These are phyloP conservation scores for Metellina segmentata DNA, from an alignment of 2,888 invertebrate genomes.

Conservation along the genomic window DNA sequence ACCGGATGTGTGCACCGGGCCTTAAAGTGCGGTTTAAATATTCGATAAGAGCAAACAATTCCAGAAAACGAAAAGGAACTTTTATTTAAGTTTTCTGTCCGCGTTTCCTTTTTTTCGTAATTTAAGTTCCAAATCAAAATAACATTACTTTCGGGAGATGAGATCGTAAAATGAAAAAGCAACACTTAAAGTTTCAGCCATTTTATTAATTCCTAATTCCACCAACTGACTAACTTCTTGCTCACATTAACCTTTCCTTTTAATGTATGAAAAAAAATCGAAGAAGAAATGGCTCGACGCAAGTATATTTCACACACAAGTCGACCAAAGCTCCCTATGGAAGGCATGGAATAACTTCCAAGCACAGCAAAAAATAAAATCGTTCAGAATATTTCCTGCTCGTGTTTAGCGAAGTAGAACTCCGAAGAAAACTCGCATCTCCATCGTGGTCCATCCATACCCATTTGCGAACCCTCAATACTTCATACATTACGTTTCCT, in stretches of 20 bases:
- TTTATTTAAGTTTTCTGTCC: too few relatives aligned
- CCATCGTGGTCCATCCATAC: background rate
- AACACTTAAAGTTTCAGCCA: background rate
- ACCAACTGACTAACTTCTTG: background rate
- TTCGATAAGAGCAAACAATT: too few relatives aligned
- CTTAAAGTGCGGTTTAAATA: too few relatives aligned
- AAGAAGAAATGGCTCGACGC: background rate
- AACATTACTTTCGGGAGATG: too few relatives aligned
- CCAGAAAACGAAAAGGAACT: too few relatives aligned
- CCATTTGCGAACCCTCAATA: background rate
- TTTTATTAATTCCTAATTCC: background rate
- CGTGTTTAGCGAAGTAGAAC: background rate
- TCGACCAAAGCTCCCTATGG: too few relatives aligned
- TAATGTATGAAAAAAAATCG: background rate
- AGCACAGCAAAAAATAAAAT: background rate
- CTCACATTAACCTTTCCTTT: background rate
- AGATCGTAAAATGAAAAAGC: background rate
- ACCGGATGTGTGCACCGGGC: too few relatives aligned
- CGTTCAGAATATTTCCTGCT: background rate
- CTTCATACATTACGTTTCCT: background rate
- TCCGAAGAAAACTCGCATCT: background rate
- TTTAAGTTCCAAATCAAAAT: too few relatives aligned
- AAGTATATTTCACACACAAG: background rate
- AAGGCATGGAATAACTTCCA: background rate
- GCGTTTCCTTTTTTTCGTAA: too few relatives aligned